Base-by-base conservation (phyloP, 1,140 invertebrate species). In the Sminthurinus signatus region DNA sequence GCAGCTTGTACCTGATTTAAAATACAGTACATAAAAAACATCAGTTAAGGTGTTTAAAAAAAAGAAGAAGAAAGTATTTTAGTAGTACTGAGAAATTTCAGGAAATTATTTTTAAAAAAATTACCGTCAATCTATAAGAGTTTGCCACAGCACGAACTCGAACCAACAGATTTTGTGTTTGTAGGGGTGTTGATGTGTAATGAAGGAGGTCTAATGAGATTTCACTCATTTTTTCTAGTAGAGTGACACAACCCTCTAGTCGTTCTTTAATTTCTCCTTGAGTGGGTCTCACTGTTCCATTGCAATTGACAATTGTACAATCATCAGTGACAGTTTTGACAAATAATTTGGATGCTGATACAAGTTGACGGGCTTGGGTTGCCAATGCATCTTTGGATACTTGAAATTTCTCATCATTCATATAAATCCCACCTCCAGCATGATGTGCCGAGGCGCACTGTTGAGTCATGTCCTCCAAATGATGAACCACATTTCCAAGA, bases 111-210 rank as follows among this genome's bases (percentile, higher is more conserved):
- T n/a, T n/a, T n/a, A n/a, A n/a, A n/a, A n/a, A n/a, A n/a, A n/a
- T n/a, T n/a, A n/a, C n/a, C n/a, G n/a, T n/a, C n/a, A n/a, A n/a
- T n/a, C n/a, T n/a, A n/a, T n/a, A n/a, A n/a, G n/a, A n/a, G n/a
- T n/a, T n/a, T n/a, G n/a, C n/a, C n/a, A 91, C 87, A 74, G 88
- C 86, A 70, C 86, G 84, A 5, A 92, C 85, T 75, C 88, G 86
- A 17, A 87, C 79, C 0, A 91, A 85, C 36, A 92, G 77, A 73
- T 88, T 88, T 36, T 87, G 80, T 0, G 88, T 90, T 72, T 90
- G 87, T 27, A 88, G 77, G 0, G 87, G 85, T 0, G 86, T 82
- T n/a, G 84, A 83, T 32, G 86, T 87, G 64, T 87, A 84, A 42
- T 84, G 80, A n/a, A 86, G 83, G 54, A 88, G 79, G 54, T 85